Evolutionary conservation across 2,888 invertebrate species (phyloP).

Genomic region (Hoplodrina blanda): DNA sequence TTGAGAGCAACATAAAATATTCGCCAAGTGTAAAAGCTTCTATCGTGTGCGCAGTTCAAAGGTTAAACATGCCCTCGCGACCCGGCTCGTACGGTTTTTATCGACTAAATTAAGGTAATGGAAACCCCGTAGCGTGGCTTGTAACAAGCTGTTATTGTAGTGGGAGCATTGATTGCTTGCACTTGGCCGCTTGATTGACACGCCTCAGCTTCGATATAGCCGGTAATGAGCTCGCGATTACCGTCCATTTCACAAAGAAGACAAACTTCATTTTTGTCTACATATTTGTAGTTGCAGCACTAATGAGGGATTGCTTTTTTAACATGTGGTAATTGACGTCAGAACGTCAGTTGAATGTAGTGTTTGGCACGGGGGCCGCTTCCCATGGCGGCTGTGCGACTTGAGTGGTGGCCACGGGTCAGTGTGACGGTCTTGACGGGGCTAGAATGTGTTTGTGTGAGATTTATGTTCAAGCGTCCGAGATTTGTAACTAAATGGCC

Average conservation of each 20-base stretch:
- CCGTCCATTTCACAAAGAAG: constrained; percentile 76
- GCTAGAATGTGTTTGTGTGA: constrained; percentile 62
- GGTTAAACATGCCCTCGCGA: constrained; percentile 81
- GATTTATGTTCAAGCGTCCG: constrained; percentile 64
- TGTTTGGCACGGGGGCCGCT: constrained; percentile 59
- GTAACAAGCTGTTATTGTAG: constrained; percentile 85
- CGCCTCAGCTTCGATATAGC: constrained; percentile 79
- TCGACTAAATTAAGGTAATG: constrained; percentile 83
- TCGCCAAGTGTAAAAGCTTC: constrained; percentile 70
- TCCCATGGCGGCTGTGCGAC: constrained; percentile 51
- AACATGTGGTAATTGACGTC: constrained; percentile 72
- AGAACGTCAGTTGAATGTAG: constrained; percentile 65
- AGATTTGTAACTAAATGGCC: constrained; percentile 41
- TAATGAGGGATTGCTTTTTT: constrained; percentile 73
- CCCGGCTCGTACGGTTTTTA: constrained; percentile 78
- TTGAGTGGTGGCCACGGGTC: constrained; percentile 65
- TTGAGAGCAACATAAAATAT: constrained; percentile 54
- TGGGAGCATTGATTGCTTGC: constrained; percentile 77
- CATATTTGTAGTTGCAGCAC: constrained; percentile 68
- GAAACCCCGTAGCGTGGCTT: constrained; percentile 77
- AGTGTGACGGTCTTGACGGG: constrained; percentile 65
- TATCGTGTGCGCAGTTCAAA: constrained; percentile 71
- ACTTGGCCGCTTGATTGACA: constrained; percentile 81
- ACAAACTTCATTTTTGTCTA: constrained; percentile 74
- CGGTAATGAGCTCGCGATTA: constrained; percentile 84